A percentile compares a stretch with the other conserved stretches of the same genome.
Evolutionary conservation across 1,140 invertebrate genomes (phyloP).

Genomic region (Cherax destructor): DNA sequence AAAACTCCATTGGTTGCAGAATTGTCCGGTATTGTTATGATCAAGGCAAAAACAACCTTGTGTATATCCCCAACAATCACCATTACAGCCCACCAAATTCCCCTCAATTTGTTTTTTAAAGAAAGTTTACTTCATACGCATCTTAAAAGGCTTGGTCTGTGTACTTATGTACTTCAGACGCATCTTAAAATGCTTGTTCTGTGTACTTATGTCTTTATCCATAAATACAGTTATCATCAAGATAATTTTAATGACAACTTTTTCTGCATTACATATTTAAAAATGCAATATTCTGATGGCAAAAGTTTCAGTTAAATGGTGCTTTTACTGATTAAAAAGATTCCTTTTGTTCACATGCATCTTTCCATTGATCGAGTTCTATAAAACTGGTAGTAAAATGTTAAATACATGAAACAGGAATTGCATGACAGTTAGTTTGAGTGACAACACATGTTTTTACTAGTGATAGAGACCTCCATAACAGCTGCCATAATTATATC

Average conservation of each 20-base stretch:
- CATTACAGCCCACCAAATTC: too few species aligned
- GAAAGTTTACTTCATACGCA: too few species aligned
- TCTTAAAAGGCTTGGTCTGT: neutral
- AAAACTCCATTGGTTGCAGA: too few species aligned
- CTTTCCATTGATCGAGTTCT: constrained; percentile 26
- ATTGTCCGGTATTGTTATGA: too few species aligned
- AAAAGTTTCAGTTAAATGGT: neutral
- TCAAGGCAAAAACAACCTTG: too few species aligned
- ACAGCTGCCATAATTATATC: neutral
- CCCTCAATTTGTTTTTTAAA: too few species aligned
- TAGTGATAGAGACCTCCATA: neutral
- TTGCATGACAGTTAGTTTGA: constrained; percentile 37
- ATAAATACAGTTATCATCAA: neutral
- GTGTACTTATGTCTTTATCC: neutral
- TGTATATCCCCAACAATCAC: too few species aligned
- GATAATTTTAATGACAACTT: neutral
- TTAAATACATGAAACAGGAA: constrained; percentile 25
- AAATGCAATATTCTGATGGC: neutral
- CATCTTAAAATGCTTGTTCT: neutral
- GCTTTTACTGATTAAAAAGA: neutral
- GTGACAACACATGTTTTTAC: constrained; percentile 19
- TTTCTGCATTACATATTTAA: neutral
- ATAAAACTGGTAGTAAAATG: constrained; percentile 27
- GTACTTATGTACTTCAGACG: neutral
- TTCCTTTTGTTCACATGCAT: constrained; percentile 22